Conservation (phyloP, 2,888 invertebrate species). For the Dicycla oo region DNA sequence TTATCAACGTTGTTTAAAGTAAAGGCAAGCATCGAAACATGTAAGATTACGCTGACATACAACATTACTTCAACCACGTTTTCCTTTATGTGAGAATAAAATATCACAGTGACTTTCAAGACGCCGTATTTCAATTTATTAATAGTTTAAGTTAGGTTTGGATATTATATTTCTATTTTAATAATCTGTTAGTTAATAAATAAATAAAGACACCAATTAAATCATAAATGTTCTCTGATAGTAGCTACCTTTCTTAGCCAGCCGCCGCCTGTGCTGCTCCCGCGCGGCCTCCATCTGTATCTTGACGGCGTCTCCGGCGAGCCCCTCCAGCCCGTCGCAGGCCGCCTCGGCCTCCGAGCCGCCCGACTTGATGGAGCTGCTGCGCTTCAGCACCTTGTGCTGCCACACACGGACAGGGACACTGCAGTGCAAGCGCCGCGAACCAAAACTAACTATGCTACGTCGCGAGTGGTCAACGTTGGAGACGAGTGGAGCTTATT, state of each 20-base stretch:
- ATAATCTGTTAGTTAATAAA: no score
- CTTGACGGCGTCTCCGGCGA: conserved; percentile 82
- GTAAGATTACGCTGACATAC: no score
- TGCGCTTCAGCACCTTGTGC: conserved; percentile 85
- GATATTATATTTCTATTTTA: no score
- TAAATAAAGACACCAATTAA: no score
- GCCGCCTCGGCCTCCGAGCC: conserved; percentile 82
- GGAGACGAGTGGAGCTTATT: background rate
- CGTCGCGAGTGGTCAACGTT: conserved; percentile 15
- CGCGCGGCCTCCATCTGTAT: conserved; percentile 88
- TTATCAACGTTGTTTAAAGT: no score
- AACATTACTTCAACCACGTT: no score
- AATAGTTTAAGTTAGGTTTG: no score
- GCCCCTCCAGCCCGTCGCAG: conserved; percentile 73
- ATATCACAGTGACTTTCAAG: no score
- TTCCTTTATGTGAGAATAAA: no score
- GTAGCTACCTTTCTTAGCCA: conserved; percentile 84
- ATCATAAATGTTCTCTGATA: background rate
- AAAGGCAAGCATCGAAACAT: no score
- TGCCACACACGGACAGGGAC: conserved; percentile 60
- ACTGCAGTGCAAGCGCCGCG: conserved; percentile 36
- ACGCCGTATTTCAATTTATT: no score
- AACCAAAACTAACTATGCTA: conserved; percentile 19
- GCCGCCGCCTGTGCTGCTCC: conserved; percentile 82
- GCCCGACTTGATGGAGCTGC: conserved; percentile 83